Evolutionary conservation across 2,888 invertebrate genomes (phyloP), one percentile per base, ranked within the genome.

Genomic region (Hofmannophila pseudospretella): DNA sequence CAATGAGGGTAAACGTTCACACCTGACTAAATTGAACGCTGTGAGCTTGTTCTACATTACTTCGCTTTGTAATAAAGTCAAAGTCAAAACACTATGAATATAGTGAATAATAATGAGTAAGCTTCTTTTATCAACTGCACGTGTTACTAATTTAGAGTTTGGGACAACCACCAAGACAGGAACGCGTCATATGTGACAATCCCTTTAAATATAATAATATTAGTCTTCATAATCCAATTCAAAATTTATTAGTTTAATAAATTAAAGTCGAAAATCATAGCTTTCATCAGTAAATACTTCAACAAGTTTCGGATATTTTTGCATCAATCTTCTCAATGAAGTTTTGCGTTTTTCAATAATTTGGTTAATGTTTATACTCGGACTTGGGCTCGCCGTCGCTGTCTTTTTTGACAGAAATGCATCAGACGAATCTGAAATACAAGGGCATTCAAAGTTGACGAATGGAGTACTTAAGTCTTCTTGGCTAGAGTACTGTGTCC

Each of bases 231-330:
- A n/a, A n/a, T n/a, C n/a, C n/a, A n/a, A n/a, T n/a, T n/a, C n/a
- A n/a, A n/a, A n/a, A n/a, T n/a, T n/a, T n/a, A n/a, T n/a, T n/a
- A n/a, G n/a, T n/a, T n/a, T 37, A 30, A 32, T 10, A 38, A 32
- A 34, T 54, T 50, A 67, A 16, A 61, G 38, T 42, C 57, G 39
- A 49, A 70, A 71, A 56, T 77, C 69, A 48, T 68, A 80, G 51
- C 51, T 56, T 65, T 84, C 81, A 36, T 85, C 80, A 1, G 73
- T 77, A 43, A 85, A 76, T 38, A 82, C 44, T 50, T 81, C 70
- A 3, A 77, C 54, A 36, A 84, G 57, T 31, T 74, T 74, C 7
- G 80, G 76, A 53, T 78, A 61, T 28, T 64, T 39, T 11, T 65
- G 51, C 11, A 82, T 41, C 7, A 85, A 23, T 38, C 50, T 53